Base-by-base conservation (phyloP, 1,140 invertebrate genomes). In the Popillia japonica region DNA sequence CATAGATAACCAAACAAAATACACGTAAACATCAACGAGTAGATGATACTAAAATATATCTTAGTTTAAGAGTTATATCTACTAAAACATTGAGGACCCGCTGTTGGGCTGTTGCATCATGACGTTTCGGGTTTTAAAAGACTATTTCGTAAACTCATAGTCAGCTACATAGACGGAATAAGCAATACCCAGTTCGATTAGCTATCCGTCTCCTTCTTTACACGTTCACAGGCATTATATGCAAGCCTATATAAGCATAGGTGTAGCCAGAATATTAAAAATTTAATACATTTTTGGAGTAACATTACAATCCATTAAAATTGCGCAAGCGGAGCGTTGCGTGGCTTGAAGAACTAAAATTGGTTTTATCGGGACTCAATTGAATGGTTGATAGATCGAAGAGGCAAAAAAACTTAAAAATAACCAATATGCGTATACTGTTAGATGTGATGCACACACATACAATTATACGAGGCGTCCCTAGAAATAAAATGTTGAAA, bases 241-340 rank as follows among this genome's bases (percentile, higher is more conserved):
- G 17, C 17, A 55, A n/a, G 48, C 14, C 14, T 17, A 17, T 55
- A 55, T 6, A 55, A 6, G 48, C 14, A 55, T 55, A 55, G 14
- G 11, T 55, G 48, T 55, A 55, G 48, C n/a, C 48, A 55, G 48
- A 55, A 17, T 55, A 55, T 55, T 55, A 55, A 55, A 55, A 55
- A 55, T 55, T 55, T 55, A 55, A 55, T 55, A 55, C 48, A 55
- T 55, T 55, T 55, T 55, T 55, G 48, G 11, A 55, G 48, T 55
- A 55, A 55, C 48, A 55, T 55, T 55, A 55, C 48, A 55, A 55
- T 55, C 48, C 48, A 55, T 55, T 55, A 55, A 55, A 14, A 55
- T 55, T 55, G 14, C 48, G 48, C 48, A 55, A 55, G 48, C 6
- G 6, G 11, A 14, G 17, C 48, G 48, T 55, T 55, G 48, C 48